These are phyloP conservation scores for Poecile montanus DNA, from an alignment of 2,797 vertebrate genomes.

Conservation along the genomic window DNA sequence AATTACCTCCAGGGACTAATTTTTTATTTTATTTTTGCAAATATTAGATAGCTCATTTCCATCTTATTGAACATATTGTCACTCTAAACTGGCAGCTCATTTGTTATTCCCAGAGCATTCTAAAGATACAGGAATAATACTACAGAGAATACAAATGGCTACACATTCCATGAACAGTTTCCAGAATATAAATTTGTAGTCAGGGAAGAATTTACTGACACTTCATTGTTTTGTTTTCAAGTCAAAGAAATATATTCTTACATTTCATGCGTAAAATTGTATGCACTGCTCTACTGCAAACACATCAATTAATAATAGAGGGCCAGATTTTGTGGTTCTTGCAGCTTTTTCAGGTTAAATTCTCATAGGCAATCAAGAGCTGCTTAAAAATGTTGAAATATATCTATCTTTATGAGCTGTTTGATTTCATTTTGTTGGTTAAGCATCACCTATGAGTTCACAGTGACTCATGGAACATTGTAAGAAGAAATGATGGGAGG, in stretches of 20 bases:
- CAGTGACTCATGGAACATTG: not conserved
- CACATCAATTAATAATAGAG: slow-evolving; percentile 11
- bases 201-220: slow-evolving; percentile 47
- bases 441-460: not conserved
- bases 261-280: slow-evolving; percentile 23
- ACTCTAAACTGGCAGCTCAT: slow-evolving; percentile 60
- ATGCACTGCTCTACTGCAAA: not conserved
- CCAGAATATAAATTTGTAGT: slow-evolving; percentile 34
- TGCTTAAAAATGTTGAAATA: not conserved
- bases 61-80: slow-evolving; percentile 68
- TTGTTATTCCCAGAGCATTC: slow-evolving; percentile 62
- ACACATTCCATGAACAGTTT: not conserved
- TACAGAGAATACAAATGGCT: slow-evolving; percentile 33
- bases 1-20: slow-evolving; percentile 61
- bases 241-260: slow-evolving; percentile 22
- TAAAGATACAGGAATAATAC: slow-evolving; percentile 49
- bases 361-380: not conserved
- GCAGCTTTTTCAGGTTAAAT: not conserved
- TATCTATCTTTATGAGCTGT: not conserved
- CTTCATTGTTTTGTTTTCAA: slow-evolving; percentile 21
- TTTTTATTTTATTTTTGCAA: slow-evolving; percentile 71
- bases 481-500: not conserved
- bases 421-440: not conserved
- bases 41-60: slow-evolving; percentile 64
- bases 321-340: not conserved